Evolutionary conservation across 2,888 invertebrate species (phyloP).

Genomic region (Balanococcus diminutus): DNA sequence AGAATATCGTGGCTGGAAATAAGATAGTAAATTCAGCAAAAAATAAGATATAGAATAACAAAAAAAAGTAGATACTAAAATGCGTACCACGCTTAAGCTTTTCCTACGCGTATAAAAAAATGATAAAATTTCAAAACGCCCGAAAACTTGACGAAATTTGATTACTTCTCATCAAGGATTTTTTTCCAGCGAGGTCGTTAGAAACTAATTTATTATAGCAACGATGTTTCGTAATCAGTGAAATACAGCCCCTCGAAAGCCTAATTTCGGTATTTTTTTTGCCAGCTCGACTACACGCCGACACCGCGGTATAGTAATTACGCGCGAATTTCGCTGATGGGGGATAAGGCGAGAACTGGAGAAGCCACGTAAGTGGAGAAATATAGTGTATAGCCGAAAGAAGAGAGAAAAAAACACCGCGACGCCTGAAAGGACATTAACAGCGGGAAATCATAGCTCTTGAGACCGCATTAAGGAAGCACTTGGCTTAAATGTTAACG

Average conservation of each 20-base stretch:
- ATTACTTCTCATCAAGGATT: slow-evolving; percentile 22
- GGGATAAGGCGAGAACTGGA: background rate
- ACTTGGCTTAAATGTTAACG: slow-evolving; percentile 10
- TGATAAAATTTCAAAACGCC: slow-evolving; percentile 11
- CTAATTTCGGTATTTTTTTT: slow-evolving; percentile 13
- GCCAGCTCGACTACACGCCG: background rate
- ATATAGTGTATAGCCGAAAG: background rate
- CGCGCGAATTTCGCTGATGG: background rate
- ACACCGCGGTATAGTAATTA: background rate
- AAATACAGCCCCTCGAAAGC: background rate
- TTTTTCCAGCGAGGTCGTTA: slow-evolving; percentile 12
- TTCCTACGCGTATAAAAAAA: background rate
- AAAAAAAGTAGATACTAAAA: background rate
- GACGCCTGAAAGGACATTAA: slow-evolving; percentile 37
- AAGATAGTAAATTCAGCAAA: background rate
- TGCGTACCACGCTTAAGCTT: background rate
- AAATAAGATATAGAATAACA: background rate
- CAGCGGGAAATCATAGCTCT: slow-evolving; percentile 29
- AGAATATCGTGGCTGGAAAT: no score
- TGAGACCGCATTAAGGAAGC: slow-evolving; percentile 36
- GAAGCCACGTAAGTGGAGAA: background rate
- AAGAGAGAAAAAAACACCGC: background rate
- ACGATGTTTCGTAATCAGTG: slow-evolving; percentile 29
- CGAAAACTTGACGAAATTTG: slow-evolving; percentile 23
- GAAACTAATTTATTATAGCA: slow-evolving; percentile 31